Evolutionary conservation across 1,140 invertebrate genomes (phyloP).

Genomic region (Nephotettix cincticeps): DNA sequence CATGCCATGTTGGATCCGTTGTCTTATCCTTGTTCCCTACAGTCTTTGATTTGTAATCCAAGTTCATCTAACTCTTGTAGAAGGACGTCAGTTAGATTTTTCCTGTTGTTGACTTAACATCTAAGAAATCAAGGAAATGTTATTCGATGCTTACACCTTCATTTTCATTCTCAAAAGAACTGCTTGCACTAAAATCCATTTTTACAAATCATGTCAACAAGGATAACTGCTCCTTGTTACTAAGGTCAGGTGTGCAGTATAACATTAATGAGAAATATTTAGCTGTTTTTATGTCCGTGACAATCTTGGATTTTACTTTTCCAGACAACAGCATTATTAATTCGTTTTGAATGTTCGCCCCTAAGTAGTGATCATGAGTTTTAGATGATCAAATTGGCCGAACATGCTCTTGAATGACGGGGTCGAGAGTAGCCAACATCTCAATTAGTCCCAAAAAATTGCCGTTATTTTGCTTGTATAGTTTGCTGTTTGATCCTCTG

Average conservation of each 20-base stretch:
- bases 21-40: slow-evolving; percentile 44
- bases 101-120: slow-evolving; percentile 11
- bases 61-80: slow-evolving; percentile 31
- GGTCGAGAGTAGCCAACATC: slow-evolving; percentile 41
- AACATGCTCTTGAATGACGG: slow-evolving; percentile 37
- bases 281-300: slow-evolving; percentile 4
- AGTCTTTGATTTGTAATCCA: slow-evolving; percentile 35
- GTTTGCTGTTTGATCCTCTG: slow-evolving; percentile 32
- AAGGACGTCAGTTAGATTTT: slow-evolving; percentile 27
- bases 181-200: background rate
- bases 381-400: slow-evolving; percentile 15
- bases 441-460: slow-evolving; percentile 42
- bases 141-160: background rate
- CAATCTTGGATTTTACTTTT: slow-evolving; percentile 4
- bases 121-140: background rate
- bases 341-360: slow-evolving; percentile 12
- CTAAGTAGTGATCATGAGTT: slow-evolving; percentile 1
- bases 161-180: background rate
- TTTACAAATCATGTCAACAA: slow-evolving; percentile 20
- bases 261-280: slow-evolving; percentile 44
- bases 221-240: slow-evolving; percentile 40
- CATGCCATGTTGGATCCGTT: slow-evolving; percentile 44
- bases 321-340: background rate
- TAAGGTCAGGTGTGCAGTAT: slow-evolving; percentile 41
- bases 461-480: slow-evolving; percentile 39